Evolutionary conservation across 2,113 vertebrate genomes (phyloP).

Genomic region (Paedocypris sp.): DNA sequence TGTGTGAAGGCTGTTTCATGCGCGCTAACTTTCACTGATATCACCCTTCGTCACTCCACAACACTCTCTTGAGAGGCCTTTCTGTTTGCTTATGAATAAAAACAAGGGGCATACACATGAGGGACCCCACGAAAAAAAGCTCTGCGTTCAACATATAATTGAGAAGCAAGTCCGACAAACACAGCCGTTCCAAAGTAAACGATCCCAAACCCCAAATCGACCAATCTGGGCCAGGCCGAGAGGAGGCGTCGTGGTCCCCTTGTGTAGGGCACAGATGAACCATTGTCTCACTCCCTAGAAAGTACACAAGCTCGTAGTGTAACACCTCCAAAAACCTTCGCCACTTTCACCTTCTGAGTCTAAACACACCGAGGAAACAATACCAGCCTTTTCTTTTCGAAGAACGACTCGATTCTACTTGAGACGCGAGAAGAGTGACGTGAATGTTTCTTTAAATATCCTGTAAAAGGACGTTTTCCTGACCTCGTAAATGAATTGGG

Average conservation of each 20-base stretch:
- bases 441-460: too few species aligned
- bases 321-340: conserved; percentile 4
- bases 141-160: conserved; percentile 60
- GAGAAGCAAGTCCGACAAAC: conserved; percentile 43
- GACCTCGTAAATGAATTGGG: too few species aligned
- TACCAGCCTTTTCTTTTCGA: neutral
- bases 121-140: conserved; percentile 10
- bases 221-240: conserved; percentile 40
- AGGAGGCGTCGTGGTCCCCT: conserved; percentile 37
- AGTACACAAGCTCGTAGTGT: conserved; percentile 17
- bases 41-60: neutral
- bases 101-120: conserved; percentile 39
- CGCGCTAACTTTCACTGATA: neutral
- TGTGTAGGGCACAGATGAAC: conserved; percentile 49
- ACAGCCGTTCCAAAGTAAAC: conserved; percentile 53
- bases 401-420: neutral
- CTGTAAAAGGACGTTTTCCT: too few species aligned
- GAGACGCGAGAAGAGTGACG: neutral
- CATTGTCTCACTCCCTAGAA: conserved; percentile 48
- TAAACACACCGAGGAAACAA: neutral
- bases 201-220: conserved; percentile 34
- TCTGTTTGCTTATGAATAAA: conserved; percentile 44
- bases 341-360: neutral
- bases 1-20: neutral
- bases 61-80: conserved; percentile 29